Conservation (phyloP, 1,140 invertebrate genomes). For the Drosophila virilis region DNA sequence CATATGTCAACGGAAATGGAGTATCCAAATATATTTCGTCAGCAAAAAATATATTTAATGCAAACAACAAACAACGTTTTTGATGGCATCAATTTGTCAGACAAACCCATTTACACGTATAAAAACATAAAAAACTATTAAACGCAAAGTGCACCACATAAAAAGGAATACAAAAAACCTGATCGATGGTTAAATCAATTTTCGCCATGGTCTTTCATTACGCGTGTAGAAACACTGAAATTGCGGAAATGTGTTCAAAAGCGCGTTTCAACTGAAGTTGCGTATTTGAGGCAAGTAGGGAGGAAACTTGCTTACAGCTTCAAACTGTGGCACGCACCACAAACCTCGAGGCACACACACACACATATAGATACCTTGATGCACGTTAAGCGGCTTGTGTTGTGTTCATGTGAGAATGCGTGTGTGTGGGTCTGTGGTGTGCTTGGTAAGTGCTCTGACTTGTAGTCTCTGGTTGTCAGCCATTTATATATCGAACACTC, state of each 20-base stretch:
- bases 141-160: background rate
- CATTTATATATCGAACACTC: slow-evolving; percentile 2
- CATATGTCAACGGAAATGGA: background rate
- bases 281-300: slow-evolving; percentile 31
- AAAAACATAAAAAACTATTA: slow-evolving; percentile 13
- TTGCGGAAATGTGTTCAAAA: background rate
- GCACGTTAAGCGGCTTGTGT: background rate
- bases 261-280: slow-evolving; percentile 19
- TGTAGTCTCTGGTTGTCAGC: slow-evolving; percentile 18
- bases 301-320: slow-evolving; percentile 23
- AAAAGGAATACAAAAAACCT: background rate
- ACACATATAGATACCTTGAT: background rate
- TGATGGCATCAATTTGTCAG: slow-evolving; percentile 9
- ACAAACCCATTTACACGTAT: slow-evolving; percentile 16
- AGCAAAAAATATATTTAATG: background rate
- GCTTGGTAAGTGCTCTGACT: slow-evolving; percentile 42
- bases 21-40: background rate
- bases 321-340: slow-evolving; percentile 25
- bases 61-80: background rate
- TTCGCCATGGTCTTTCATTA: background rate
- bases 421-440: background rate
- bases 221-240: no score
- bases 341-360: slow-evolving; percentile 14
- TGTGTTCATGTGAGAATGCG: background rate
- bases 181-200: slow-evolving; percentile 10